A percentile compares a stretch with the other conserved stretches of the same genome.
These are phyloP conservation scores for Calameuta pallipes DNA, from an alignment of 2,888 invertebrate species.

Conservation along the genomic window DNA sequence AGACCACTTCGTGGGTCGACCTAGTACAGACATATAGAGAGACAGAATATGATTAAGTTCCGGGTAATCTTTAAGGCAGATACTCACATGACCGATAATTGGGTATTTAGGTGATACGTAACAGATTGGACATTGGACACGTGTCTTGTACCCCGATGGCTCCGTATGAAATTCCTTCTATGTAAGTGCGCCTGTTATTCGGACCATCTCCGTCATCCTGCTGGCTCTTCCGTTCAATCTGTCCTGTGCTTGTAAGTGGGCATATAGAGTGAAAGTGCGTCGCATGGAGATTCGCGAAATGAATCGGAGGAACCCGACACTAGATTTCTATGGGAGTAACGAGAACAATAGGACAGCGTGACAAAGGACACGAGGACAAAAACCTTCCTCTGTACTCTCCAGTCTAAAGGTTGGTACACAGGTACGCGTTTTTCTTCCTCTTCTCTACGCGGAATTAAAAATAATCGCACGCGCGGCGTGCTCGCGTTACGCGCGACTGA, in stretches of 20 bases:
- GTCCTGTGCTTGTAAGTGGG: background rate
- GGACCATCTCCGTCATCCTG: too few species aligned
- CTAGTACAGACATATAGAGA: slow-evolving; percentile 3
- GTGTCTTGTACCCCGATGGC: too few species aligned
- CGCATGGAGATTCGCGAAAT: background rate
- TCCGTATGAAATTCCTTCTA: too few species aligned
- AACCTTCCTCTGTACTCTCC: too few species aligned
- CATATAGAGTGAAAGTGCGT: slow-evolving; percentile 3
- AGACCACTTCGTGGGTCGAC: slow-evolving; percentile 9
- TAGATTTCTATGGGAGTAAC: background rate
- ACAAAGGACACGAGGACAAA: slow-evolving; percentile 4
- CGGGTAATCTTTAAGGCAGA: too few species aligned
- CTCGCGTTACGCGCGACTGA: too few species aligned
- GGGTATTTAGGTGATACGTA: background rate
- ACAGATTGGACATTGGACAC: slow-evolving; percentile 7
- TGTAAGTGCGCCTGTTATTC: too few species aligned
- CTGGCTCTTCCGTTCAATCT: too few species aligned
- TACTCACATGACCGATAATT: background rate
- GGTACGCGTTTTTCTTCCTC: slow-evolving; percentile 19
- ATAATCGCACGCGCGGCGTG: slow-evolving; percentile 39
- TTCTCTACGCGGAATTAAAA: slow-evolving; percentile 45
- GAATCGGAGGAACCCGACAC: slow-evolving; percentile 3
- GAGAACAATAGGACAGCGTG: background rate
- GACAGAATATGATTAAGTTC: too few species aligned
- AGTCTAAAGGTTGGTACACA: background rate